phyloP scores from a whole-genome alignment of 2,888 invertebrate species.

The Lasioglossum pauxillum region DNA sequence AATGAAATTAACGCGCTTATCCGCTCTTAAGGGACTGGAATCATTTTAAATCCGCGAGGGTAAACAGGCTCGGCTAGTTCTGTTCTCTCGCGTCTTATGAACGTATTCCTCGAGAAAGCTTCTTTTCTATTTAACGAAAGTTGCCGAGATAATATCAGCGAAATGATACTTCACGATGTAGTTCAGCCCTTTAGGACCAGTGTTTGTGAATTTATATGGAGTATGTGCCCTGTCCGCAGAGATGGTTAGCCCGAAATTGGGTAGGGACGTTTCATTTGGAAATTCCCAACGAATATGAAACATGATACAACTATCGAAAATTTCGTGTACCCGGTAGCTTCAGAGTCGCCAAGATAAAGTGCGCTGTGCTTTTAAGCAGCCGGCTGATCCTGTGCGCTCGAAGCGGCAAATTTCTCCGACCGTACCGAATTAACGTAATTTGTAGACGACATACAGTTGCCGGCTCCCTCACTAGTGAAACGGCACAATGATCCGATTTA shows the following conservation, averaged over 20 bases:
- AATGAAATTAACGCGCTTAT: neutral
- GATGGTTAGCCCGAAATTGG: too few relatives aligned
- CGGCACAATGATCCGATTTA: constrained; percentile 36
- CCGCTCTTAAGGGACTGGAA: neutral
- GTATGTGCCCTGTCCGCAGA: neutral
- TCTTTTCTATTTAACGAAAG: neutral
- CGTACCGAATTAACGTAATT: constrained; percentile 41
- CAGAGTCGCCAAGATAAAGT: neutral
- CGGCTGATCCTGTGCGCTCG: neutral
- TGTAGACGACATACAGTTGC: constrained; percentile 22
- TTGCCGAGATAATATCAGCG: neutral
- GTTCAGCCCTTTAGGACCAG: neutral
- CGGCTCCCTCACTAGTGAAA: neutral
- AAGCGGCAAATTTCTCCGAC: constrained; percentile 30
- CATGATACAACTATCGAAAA: neutral
- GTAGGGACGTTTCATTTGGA: neutral
- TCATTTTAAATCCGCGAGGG: neutral
- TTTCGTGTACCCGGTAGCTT: neutral
- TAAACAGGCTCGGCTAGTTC: neutral
- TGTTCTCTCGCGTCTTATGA: neutral
- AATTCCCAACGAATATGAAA: neutral
- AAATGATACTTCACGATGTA: neutral
- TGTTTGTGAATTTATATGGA: neutral
- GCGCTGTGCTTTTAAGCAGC: neutral
- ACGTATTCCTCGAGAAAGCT: neutral